Evolutionary conservation across 2,797 vertebrate genomes (phyloP).

Genomic region (Cryptoprocta ferox): DNA sequence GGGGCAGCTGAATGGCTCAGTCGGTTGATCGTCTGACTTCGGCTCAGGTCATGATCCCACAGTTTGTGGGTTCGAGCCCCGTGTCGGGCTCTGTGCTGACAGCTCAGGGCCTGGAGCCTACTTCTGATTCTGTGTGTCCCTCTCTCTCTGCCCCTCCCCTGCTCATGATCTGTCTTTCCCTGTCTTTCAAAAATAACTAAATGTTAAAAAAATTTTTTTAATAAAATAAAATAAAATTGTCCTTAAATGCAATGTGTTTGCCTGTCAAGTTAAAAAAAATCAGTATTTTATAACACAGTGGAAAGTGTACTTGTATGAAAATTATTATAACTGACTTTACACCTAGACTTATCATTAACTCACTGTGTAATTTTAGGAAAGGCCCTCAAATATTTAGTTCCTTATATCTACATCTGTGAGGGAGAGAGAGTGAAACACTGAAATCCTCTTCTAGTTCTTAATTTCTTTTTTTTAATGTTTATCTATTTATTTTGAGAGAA

Average conservation of each 20-base stretch:
- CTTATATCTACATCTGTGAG: background rate
- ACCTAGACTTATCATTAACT: background rate
- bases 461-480: background rate
- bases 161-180: too few species aligned
- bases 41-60: too few species aligned
- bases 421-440: background rate
- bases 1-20: too few species aligned
- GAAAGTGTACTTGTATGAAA: background rate
- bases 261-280: background rate
- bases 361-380: slow-evolving; percentile 24
- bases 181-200: too few species aligned
- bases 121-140: too few species aligned
- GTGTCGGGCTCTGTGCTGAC: too few species aligned
- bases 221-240: too few species aligned
- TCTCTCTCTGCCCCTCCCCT: too few species aligned
- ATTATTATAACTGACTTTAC: background rate
- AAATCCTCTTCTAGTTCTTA: background rate
- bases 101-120: too few species aligned
- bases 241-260: background rate
- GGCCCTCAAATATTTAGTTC: background rate
- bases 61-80: too few species aligned
- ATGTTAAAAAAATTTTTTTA: too few species aligned
- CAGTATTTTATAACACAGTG: background rate
- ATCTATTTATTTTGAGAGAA: background rate
- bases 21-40: too few species aligned